phyloP scores from a whole-genome alignment of 2,888 invertebrate species.

The Frankliniella fusca region DNA sequence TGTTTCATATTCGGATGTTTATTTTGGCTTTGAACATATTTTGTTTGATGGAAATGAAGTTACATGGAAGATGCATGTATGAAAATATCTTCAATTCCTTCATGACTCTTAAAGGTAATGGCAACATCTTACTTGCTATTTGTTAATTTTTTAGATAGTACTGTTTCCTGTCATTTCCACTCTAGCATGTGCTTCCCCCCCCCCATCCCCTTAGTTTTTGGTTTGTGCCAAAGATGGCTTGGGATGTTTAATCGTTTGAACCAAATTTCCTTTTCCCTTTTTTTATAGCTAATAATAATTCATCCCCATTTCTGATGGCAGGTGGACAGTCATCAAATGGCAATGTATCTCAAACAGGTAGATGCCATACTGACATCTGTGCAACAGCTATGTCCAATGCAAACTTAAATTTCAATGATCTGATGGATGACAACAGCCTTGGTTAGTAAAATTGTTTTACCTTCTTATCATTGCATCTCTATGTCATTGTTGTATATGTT shows the following conservation, averaged over 20 bases:
- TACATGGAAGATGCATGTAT: no score
- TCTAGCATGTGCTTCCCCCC: background rate
- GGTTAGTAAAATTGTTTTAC: background rate
- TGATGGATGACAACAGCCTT: background rate
- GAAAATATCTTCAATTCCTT: no score
- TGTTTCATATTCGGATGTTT: background rate
- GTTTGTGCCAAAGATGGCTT: no score
- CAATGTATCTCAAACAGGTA: background rate
- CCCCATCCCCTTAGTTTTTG: background rate
- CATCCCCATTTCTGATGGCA: background rate
- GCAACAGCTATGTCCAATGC: constrained; percentile 19
- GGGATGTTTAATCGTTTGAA: no score
- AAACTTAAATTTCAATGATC: background rate
- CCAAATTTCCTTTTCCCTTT: no score
- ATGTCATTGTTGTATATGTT: background rate
- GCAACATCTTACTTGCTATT: no score
- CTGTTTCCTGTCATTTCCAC: background rate
- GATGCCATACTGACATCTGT: background rate
- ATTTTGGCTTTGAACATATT: background rate
- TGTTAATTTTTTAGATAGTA: no score
- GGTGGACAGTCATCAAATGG: constrained; percentile 1
- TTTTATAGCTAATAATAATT: no score
- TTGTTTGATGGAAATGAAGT: no score
- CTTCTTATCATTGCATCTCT: background rate
- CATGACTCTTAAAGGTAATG: no score